Evolutionary conservation across 2,888 invertebrate species (phyloP).

Genomic region (Stictocephala bisonia): DNA sequence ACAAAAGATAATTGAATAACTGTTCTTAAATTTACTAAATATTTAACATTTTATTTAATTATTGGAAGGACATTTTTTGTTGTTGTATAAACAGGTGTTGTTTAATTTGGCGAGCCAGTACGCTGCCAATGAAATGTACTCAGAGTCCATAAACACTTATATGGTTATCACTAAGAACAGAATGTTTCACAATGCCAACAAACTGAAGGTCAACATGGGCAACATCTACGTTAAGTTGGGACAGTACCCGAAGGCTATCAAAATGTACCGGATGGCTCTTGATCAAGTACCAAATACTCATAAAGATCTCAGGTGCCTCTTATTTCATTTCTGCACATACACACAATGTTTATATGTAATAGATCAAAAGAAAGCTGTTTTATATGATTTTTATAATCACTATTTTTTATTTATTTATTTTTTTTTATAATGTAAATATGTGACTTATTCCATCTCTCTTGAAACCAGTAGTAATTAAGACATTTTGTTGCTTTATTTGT

Average conservation of each 20-base stretch:
- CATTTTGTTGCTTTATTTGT: no score
- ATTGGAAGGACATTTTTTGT: neutral
- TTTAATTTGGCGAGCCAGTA: slow-evolving; percentile 97
- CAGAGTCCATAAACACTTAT: slow-evolving; percentile 96
- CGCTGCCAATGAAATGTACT: slow-evolving; percentile 92
- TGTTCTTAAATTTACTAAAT: no score
- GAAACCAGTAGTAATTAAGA: no score
- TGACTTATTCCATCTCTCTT: no score
- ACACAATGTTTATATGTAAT: no score
- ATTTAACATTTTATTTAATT: no score
- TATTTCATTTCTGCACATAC: no score
- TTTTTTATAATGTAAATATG: no score
- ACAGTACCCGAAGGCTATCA: slow-evolving; percentile 93
- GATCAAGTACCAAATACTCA: slow-evolving; percentile 96
- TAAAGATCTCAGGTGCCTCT: slow-evolving; percentile 92
- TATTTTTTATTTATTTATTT: no score
- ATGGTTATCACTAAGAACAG: slow-evolving; percentile 94
- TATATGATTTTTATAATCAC: no score
- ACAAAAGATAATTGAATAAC: no score
- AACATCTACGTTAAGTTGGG: slow-evolving; percentile 97
- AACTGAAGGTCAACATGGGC: slow-evolving; percentile 97
- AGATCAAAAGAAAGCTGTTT: no score
- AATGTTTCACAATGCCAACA: slow-evolving; percentile 92
- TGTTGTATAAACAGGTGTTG: slow-evolving; percentile 75
- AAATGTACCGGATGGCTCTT: slow-evolving; percentile 98